Evolutionary conservation across 2,888 invertebrate genomes (phyloP), one percentile per base, ranked within the genome.

Genomic region (Drosophila quasianomalipes): DNA sequence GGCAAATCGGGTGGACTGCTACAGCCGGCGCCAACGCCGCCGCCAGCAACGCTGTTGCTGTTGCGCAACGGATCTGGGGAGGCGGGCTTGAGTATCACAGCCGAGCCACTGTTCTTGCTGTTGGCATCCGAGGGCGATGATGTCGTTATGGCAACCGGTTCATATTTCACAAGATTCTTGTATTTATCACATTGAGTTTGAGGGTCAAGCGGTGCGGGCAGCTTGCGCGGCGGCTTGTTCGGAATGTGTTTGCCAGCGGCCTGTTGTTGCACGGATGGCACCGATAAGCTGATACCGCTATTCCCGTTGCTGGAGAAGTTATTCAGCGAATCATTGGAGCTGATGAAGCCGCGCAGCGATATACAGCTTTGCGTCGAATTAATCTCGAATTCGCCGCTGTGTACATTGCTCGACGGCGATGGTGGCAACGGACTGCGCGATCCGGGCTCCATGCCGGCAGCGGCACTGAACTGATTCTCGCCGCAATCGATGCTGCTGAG

Each of bases 381-480:
- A 9, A 91, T 81, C 63, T 93, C 93, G 19, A 92, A 91, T 59
- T 93, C 93, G 4, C 87, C 84, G 26, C 82, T 81, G 55, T 89
- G 91, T 10, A 91, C 90, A 85, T 92, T 89, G 19, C 82, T 91
- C 62, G 92, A 93, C 0, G 95, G 94, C 1, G 96, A 96, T 3
- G 95, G 95, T 4, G 97, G 96, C 79, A 97, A 92, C 0, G 97
- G 97, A 84, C 97, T 97, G 80, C 97, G 95, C 6, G 97, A 97
- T 30, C 97, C 95, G 31, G 97, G 96, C 91, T 97, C 97, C 95
- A 97, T 96, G 68, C 95, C 96, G n/a, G 96, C 94, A 1, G 95
- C 96, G 41, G 96, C 96, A 73, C 96, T 95, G 76, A 97, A 95
- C 82, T 97, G 97, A 90, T 95, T 96, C 87, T 97, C 97, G 64